A percentile compares a stretch with the other conserved stretches of the same genome.
phyloP scores from a whole-genome alignment of 2,888 invertebrate genomes.

The Fragum sueziense region DNA sequence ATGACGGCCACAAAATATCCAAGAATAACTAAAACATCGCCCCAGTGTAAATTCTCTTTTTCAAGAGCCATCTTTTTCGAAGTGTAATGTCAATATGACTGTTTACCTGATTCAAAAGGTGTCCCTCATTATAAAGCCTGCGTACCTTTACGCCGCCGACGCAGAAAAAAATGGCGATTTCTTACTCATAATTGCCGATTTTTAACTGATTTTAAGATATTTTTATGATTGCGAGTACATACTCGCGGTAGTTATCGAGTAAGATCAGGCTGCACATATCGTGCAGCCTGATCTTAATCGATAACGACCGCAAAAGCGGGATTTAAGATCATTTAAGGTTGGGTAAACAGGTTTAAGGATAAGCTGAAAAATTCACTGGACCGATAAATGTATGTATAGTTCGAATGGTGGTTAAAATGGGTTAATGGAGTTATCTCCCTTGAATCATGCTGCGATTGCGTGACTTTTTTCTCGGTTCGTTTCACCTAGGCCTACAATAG shows the following conservation, averaged over 20 bases:
- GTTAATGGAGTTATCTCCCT: background rate
- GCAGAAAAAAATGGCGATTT: background rate
- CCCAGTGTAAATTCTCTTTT: slow-evolving; percentile 59
- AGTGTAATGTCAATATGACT: background rate
- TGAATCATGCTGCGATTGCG: background rate
- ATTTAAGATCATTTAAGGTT: background rate
- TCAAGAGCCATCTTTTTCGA: slow-evolving; percentile 22
- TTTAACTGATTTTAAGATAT: background rate
- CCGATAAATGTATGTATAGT: background rate
- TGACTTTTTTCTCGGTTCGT: too few relatives aligned
- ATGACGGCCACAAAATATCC: slow-evolving; percentile 68
- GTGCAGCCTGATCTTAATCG: background rate
- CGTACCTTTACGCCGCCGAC: background rate
- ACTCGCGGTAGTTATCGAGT: background rate
- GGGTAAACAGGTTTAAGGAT: background rate
- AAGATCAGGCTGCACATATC: background rate
- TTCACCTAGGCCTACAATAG: too few relatives aligned
- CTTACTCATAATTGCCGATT: background rate
- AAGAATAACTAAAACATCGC: slow-evolving; percentile 67
- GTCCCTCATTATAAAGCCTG: background rate
- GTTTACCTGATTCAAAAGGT: background rate
- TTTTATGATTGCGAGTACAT: background rate
- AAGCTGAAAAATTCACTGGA: background rate
- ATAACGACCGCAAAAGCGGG: background rate
- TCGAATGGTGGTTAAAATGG: too few relatives aligned